Conservation (phyloP, 2,113 vertebrate species). For the Oreochromis aureus region DNA sequence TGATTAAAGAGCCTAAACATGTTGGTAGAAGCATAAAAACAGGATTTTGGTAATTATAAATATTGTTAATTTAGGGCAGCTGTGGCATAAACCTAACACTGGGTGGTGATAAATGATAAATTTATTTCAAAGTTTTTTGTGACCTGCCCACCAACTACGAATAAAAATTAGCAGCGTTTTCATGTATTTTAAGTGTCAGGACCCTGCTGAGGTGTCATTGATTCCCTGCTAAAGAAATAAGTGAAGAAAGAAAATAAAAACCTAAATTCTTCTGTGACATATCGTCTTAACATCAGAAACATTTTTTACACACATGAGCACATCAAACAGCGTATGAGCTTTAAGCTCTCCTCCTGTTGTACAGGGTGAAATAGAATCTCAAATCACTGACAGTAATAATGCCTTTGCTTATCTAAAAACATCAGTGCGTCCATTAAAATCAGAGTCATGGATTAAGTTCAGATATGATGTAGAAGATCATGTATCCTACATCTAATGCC, state of each 20-base stretch:
- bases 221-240: neutral
- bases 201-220: neutral
- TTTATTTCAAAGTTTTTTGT: neutral
- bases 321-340: neutral
- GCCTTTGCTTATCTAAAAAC: neutral
- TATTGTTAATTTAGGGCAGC: neutral
- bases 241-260: neutral
- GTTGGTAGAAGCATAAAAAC: neutral
- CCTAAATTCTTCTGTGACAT: neutral
- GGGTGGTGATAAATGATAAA: neutral
- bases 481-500: slow-evolving; percentile 9
- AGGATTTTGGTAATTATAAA: neutral
- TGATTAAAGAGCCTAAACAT: neutral
- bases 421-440: neutral
- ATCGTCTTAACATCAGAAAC: neutral
- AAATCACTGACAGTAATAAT: neutral
- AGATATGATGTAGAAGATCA: neutral
- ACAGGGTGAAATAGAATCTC: neutral
- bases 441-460: slow-evolving; percentile 9
- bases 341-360: neutral
- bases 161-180: neutral
- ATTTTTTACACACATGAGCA: neutral
- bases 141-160: neutral
- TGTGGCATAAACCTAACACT: neutral
- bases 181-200: neutral